phyloP scores from a whole-genome alignment of 2,888 invertebrate species.

The Ennomos quercinarius region DNA sequence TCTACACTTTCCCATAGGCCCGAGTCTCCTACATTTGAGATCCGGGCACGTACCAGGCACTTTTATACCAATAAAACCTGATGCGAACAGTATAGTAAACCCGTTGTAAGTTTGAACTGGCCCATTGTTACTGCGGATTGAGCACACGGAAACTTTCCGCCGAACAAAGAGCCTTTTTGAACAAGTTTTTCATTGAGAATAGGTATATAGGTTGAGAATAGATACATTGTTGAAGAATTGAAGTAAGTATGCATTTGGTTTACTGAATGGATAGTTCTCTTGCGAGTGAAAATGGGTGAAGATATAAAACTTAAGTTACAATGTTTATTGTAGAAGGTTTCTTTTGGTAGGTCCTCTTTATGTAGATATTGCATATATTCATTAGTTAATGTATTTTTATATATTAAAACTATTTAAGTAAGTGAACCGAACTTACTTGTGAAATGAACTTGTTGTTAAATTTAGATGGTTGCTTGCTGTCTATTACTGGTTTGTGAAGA shows the following conservation, averaged over 20 bases:
- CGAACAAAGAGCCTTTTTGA: constrained; percentile 34
- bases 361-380: no score
- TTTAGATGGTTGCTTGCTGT: no score
- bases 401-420: no score
- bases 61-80: constrained; percentile 43
- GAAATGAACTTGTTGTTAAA: no score
- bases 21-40: constrained; percentile 17
- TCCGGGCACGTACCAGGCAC: constrained; percentile 39
- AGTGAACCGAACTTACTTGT: no score
- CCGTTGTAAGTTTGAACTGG: constrained; percentile 38
- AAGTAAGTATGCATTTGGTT: constrained; percentile 15
- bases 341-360: no score
- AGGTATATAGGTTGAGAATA: background rate
- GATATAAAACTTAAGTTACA: no score
- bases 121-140: constrained; percentile 37
- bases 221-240: constrained; percentile 2
- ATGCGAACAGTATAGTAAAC: constrained; percentile 35
- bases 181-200: constrained; percentile 33
- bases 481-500: no score
- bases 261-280: constrained; percentile 8
- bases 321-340: no score
- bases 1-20: background rate
- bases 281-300: no score
- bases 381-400: no score
- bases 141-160: constrained; percentile 30